A percentile compares a stretch with the other conserved stretches of the same genome.
Evolutionary conservation across 2,888 invertebrate species (phyloP).

Genomic region (Himalopsyche tibetana): DNA sequence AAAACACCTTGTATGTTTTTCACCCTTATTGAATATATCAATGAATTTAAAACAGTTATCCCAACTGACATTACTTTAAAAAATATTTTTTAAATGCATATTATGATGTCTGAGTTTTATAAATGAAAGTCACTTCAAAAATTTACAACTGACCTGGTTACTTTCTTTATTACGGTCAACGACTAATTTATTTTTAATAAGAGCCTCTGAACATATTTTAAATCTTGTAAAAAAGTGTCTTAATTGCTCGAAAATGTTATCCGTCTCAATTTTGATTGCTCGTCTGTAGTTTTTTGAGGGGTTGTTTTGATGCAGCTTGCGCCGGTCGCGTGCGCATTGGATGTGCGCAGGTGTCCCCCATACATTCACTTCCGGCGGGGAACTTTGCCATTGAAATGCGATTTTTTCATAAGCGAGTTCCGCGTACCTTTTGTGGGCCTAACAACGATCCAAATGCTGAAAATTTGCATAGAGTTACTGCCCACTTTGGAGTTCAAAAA

Average conservation of each 20-base stretch:
- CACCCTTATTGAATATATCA: too few relatives aligned
- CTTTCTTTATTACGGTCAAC: neutral
- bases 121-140: too few relatives aligned
- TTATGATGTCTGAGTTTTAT: too few relatives aligned
- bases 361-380: constrained; percentile 59
- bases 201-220: neutral
- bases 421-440: constrained; percentile 49
- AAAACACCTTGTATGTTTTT: too few relatives aligned
- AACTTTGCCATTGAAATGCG: constrained; percentile 54
- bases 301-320: constrained; percentile 47
- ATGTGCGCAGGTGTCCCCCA: constrained; percentile 62
- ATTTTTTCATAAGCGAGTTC: constrained; percentile 54
- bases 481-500: constrained; percentile 51
- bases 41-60: too few relatives aligned
- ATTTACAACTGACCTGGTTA: too few relatives aligned
- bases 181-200: constrained; percentile 1
- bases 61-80: too few relatives aligned
- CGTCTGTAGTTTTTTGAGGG: constrained; percentile 22
- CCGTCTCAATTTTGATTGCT: constrained; percentile 25
- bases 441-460: constrained; percentile 49
- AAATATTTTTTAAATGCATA: too few relatives aligned
- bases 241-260: neutral
- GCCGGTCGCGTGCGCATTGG: constrained; percentile 61
- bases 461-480: constrained; percentile 62
- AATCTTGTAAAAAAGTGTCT: constrained; percentile 6